Evolutionary conservation across 2,797 vertebrate species (phyloP), one percentile per base, ranked within the genome.

Genomic region (Lacerta agilis): DNA sequence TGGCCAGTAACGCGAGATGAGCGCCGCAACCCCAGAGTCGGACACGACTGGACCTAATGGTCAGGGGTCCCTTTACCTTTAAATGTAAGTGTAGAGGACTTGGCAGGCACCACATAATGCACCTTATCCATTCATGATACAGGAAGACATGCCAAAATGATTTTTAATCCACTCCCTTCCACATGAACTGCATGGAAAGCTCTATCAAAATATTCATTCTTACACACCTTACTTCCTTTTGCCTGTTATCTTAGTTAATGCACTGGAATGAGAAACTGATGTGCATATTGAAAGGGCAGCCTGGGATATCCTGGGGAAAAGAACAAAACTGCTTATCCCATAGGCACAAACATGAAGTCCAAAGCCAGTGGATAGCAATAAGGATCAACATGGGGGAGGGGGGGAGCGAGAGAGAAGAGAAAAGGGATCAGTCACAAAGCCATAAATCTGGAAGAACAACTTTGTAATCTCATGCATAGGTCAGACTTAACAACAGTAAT

Each of bases 391-490:
- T 8, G 18, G 66, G 66, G 27, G 20, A 1, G 64, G 23, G 2
- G 20, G 64, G 3, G 11, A 27, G 1, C n/a, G 76, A 67, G 41
- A 49, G 3, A 55, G 49, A 49, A 20, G 5, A 72, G 33, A 17
- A 17, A 49, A 11, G 29, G 29, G 29, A 43, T 20, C 81, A 55
- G 29, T 15, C 13, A 18, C 49, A 79, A 71, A 79, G 64, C 13
- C 85, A 71, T 79, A 86, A 38, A 55, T 79, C 64, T 38, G 33
- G 64, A 79, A 79, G 23, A 55, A 71, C 76, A 49, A 86, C 77
- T 85, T 41, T 45, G 58, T 69, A 33, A 69, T 55, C 64, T 55
- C 64, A n/a, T 25, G 25, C 41, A 36, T 10, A n/a, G 64, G 75
- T 76, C 75, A 23, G 20, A 64, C 64, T 79, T 45, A 78, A 69